Base-by-base conservation (phyloP, 2,888 invertebrate genomes). In the Ochlodes sylvanus region DNA sequence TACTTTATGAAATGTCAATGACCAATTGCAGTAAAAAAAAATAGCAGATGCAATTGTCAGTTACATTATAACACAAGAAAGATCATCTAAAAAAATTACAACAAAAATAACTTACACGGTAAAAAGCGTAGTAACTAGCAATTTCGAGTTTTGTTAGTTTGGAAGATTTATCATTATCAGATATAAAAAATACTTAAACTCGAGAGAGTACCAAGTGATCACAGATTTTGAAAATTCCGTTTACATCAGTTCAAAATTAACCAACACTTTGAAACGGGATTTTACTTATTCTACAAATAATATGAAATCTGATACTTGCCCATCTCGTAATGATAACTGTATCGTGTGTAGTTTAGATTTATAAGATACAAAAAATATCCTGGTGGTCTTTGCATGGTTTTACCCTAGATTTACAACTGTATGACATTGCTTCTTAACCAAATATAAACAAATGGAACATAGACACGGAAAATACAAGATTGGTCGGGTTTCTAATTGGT, bases 131-230 rank as follows among this genome's bases (percentile, higher is more conserved):
- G 64, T 69, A 64, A 69, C 79, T 84, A 85, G 81, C 79, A 82
- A 85, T 87, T 85, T 85, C 74, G 79, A 82, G 76, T 79, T 78
- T 78, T 56, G 21, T 47, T 79, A 77, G 72, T 79, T 83, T 82
- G 80, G 78, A 82, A 83, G 74, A 75, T 76, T 79, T 81, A 77
- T 80, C 73, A 82, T 84, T 83, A 86, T 84, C 80, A 85, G 83
- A 80, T 88, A 87, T 85, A 84, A 88, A 87, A 89, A 88, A 81
- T 85, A 88, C 89, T 90, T 91, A 89, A 90, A 84, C 88, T 84
- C 85, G 83, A 92, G 91, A 92, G 93, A 93, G 93, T 93, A 93
- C 92, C 89, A 92, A 86, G 89, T 92, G 89, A 92, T 93, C 92
- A 93, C 92, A 92, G 92, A 92, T 92, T 91, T 82, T 85, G 89